Conservation (phyloP, 2,113 vertebrate genomes). For the Neolamprologus brichardi region DNA sequence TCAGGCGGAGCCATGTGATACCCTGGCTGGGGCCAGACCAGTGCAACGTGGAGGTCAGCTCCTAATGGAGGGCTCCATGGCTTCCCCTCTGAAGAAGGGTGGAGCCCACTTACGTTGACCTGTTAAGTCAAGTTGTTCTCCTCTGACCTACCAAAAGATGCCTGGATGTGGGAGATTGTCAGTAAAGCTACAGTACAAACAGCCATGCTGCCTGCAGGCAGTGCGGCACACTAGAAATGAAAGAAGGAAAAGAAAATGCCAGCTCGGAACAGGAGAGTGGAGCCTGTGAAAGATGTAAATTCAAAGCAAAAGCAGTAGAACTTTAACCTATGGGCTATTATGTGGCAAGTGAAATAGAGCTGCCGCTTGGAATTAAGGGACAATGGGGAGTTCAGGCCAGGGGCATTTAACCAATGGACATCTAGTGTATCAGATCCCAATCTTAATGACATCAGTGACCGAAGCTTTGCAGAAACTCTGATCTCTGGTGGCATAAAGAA, state of each 20-base stretch:
- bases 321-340: slow-evolving; percentile 70
- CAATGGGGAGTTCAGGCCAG: slow-evolving; percentile 61
- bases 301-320: slow-evolving; percentile 68
- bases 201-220: slow-evolving; percentile 52
- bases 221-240: slow-evolving; percentile 21
- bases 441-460: slow-evolving; percentile 71
- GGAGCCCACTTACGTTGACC: slow-evolving; percentile 69
- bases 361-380: slow-evolving; percentile 69
- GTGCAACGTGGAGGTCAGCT: slow-evolving; percentile 61
- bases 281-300: slow-evolving; percentile 67
- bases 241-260: slow-evolving; percentile 37
- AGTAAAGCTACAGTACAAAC: slow-evolving; percentile 42
- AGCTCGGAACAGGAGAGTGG: slow-evolving; percentile 33
- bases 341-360: slow-evolving; percentile 62
- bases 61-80: slow-evolving; percentile 68
- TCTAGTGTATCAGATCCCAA: slow-evolving; percentile 68
- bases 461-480: slow-evolving; percentile 53
- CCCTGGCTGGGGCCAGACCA: slow-evolving; percentile 54
- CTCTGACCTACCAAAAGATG: slow-evolving; percentile 68
- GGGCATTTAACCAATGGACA: slow-evolving; percentile 65
- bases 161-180: slow-evolving; percentile 56
- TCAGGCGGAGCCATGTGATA: slow-evolving; percentile 64
- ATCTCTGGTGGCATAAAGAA: slow-evolving; percentile 66
- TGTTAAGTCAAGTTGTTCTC: slow-evolving; percentile 75
- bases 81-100: slow-evolving; percentile 66